Percentiles rank a stretch among this genome's conserved stretches.
Evolutionary conservation across 2,888 invertebrate genomes (phyloP).

Genomic region (Toxonevra muliebris): DNA sequence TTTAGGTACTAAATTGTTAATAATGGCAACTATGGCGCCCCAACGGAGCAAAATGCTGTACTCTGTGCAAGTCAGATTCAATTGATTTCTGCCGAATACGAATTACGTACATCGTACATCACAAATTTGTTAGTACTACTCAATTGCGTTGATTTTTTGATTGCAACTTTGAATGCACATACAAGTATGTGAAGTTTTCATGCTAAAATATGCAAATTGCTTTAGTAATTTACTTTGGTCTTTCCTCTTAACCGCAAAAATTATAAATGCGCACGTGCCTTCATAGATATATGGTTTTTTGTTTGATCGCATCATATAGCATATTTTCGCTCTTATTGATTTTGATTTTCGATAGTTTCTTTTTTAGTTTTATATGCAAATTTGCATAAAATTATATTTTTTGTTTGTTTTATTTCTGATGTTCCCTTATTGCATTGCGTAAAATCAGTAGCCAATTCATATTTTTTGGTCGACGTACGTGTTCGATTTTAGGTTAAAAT

Average conservation of each 20-base stretch:
- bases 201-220: constrained; percentile 9
- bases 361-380: background rate
- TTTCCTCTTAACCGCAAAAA: constrained; percentile 27
- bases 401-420: constrained; percentile 10
- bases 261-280: constrained; percentile 29
- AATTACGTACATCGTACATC: no score
- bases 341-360: background rate
- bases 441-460: constrained; percentile 40
- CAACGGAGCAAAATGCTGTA: constrained; percentile 39
- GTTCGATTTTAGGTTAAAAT: constrained; percentile 30
- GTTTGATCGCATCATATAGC: background rate
- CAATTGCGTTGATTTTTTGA: background rate
- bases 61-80: constrained; percentile 21
- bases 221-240: constrained; percentile 7
- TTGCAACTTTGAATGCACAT: background rate
- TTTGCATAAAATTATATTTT: constrained; percentile 33
- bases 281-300: constrained; percentile 1
- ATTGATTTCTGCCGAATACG: constrained; percentile 26
- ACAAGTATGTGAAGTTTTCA: no score
- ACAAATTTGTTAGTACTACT: background rate
- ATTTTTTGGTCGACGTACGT: constrained; percentile 35
- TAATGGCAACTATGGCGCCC: constrained; percentile 45
- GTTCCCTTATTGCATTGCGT: constrained; percentile 36
- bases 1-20: constrained; percentile 42
- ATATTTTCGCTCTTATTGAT: background rate